Evolutionary conservation across 2,113 vertebrate species (phyloP), one percentile per base, ranked within the genome.

Genomic region (Neofelis nebulosa): DNA sequence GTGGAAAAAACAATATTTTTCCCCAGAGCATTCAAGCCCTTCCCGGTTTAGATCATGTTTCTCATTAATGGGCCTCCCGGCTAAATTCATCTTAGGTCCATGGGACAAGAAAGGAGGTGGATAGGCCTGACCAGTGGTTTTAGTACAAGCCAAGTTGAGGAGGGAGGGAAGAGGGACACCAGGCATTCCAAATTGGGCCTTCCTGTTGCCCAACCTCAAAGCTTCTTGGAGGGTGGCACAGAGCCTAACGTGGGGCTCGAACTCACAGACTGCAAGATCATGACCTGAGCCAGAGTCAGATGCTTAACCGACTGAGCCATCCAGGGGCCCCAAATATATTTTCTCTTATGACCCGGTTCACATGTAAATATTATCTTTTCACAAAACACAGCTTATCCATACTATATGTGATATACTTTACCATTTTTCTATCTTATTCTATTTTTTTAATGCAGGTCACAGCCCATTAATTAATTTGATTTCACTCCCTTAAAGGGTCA

Each of bases 1-100:
- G 96, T 82, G 68, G 48, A 80, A 94, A 97, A 97, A 98, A 92
- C 96, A 97, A 63, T 98, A 97, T 97, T 96, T 95, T 83, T 73
- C 96, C 66, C 87, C 45, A 92, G 97, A 94, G 93, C 61, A 96
- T 90, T 79, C 96, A 96, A 95, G 80, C 82, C 81, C 85, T 95
- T 84, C 79, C 94, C 93, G 85, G 88, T 92, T 83, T 97, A 68
- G 80, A 92, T 95, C 95, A 94, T 97, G 96, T 85, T 96, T 98
- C 97, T 97, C 90, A 97, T 97, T 91, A 97, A 98, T 95, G 91
- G 85, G 92, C 48, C 63, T 94, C 69, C 85, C 23, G 38, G 66
- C 80, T 95, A 97, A 94, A 96, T 94, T 80, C 97, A 93, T 95
- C 98, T 96, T 63, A 36, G 41, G 73, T 93, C 69, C 91, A 50